Base-by-base conservation (phyloP, 2,113 vertebrate species). In the Salminus brasiliensis region DNA sequence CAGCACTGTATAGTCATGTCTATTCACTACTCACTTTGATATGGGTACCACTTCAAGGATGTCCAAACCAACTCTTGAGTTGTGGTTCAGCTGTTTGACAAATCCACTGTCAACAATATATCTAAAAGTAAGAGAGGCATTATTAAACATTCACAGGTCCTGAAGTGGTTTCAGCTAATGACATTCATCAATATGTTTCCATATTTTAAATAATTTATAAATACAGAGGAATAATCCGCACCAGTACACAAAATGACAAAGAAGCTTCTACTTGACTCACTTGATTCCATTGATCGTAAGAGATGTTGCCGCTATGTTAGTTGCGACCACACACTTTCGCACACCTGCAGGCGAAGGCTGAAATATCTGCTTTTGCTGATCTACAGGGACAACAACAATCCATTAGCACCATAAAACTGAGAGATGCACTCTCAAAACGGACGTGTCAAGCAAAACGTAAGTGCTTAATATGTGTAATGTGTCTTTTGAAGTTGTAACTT, bases 251-350 rank as follows among this genome's bases (percentile, higher is more conserved):
- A n/a, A n/a, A n/a, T n/a, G n/a, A n/a, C n/a, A n/a, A n/a, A n/a
- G n/a, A 2, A 12, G 62, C 15, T 69, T 16, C 12, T 13, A 27
- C 27, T 8, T 57, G 16, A 76, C 90, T 87, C 91, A 98, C 97
- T 95, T 96, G 88, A 98, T 95, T 80, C 98, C 96, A 80, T 95
- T 93, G 78, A 99, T 96, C 10, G 98, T 99, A 82, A 99, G 92
- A 81, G 98, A 99, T 0, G 98, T 99, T 60, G 97, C 97, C 85
- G 98, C 97, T 57, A 99, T 98, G 85, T 99, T 99, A 1, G 98
- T 99, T 32, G 97, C 95, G 39, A 99, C 93, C 2, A 99, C 95
- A 85, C 98, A 99, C 80, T 98, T 99, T 30, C 98, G 94, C 83
- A 99, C 94, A 78, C 95, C 93, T 32, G 86, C 79, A 57, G 97